phyloP scores from a whole-genome alignment of 2,113 vertebrate genomes.

The Ginglymostoma cirratum region DNA sequence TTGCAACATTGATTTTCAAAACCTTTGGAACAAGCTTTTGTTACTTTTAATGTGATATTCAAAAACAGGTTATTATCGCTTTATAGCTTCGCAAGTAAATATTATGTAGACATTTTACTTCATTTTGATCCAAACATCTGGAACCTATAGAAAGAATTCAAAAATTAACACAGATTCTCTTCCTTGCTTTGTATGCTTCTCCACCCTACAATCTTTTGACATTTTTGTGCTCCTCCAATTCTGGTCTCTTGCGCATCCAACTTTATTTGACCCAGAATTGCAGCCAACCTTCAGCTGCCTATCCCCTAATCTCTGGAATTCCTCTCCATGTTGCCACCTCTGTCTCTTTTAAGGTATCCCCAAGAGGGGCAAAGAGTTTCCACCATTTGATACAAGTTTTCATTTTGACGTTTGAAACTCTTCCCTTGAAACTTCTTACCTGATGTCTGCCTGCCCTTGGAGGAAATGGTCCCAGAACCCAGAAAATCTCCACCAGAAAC shows the following conservation, averaged over 20 bases:
- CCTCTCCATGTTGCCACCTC: background rate
- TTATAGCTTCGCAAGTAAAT: background rate
- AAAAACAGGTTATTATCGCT: background rate
- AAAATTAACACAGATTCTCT: background rate
- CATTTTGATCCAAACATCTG: background rate
- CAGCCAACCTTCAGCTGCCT: background rate
- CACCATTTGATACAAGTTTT: no score
- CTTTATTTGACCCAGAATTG: background rate
- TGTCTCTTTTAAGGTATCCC: background rate
- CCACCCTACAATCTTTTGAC: background rate
- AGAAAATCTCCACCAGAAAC: background rate
- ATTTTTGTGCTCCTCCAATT: background rate
- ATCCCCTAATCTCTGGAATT: no score
- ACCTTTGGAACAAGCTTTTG: background rate
- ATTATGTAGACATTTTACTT: background rate
- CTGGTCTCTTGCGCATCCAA: background rate
- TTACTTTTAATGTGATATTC: background rate
- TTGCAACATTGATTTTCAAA: background rate
- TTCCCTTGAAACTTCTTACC: no score
- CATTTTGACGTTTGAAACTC: no score
- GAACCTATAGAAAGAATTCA: background rate
- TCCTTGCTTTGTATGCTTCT: background rate
- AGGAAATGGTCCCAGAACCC: background rate
- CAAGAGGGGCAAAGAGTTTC: no score
- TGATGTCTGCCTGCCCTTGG: no score